phyloP scores from a whole-genome alignment of 2,113 vertebrate genomes.

The Astur gentilis region DNA sequence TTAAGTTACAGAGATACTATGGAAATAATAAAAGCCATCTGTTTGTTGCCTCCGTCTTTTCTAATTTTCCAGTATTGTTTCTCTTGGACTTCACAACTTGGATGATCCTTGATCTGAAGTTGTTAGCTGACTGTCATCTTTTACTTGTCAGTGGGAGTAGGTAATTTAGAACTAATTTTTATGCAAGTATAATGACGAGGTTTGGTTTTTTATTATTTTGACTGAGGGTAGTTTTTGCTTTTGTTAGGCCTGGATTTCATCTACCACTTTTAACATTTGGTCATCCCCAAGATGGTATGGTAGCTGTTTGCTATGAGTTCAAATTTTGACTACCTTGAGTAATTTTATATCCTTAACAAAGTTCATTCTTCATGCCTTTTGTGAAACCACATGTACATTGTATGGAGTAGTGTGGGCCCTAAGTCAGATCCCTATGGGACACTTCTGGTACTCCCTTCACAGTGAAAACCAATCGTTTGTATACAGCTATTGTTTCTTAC shows the following conservation, averaged over 20 bases:
- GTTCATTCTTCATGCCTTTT: neutral
- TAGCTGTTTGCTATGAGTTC: neutral
- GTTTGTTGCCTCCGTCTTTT: neutral
- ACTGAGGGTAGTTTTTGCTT: neutral
- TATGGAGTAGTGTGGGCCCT: neutral
- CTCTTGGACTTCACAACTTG: neutral
- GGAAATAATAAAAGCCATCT: neutral
- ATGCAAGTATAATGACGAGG: neutral
- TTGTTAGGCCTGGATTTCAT: neutral
- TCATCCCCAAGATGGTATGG: rapidly evolving
- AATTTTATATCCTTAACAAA: neutral
- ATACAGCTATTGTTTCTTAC: neutral
- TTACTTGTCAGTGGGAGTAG: neutral
- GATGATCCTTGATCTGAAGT: neutral
- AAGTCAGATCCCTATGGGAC: neutral
- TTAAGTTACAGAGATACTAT: neutral
- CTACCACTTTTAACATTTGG: neutral
- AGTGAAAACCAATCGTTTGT: neutral
- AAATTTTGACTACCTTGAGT: neutral
- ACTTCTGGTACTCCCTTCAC: neutral
- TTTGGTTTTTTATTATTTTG: neutral
- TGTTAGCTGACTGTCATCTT: neutral
- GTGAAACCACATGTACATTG: rapidly evolving
- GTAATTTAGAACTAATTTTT: neutral
- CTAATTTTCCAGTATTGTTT: neutral